These are phyloP conservation scores for Drosophila emarginata DNA, from an alignment of 2,888 invertebrate genomes.

Conservation along the genomic window DNA sequence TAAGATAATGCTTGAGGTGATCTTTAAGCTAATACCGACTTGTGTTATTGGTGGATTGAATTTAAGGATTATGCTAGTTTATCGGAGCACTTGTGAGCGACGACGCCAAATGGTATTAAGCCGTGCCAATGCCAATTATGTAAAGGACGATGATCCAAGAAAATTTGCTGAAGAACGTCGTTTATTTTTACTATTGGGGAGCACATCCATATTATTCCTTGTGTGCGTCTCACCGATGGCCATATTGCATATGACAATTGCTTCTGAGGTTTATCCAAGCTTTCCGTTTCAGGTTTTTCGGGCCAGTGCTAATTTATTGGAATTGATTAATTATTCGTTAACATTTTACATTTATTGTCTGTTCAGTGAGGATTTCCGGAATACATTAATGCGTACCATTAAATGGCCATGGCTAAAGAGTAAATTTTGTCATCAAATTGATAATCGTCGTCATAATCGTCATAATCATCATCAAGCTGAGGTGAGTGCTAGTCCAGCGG, in stretches of 20 bases:
- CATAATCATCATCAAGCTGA: constrained; percentile 44
- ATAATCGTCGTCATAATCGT: constrained; percentile 34
- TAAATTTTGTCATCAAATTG: constrained; percentile 76
- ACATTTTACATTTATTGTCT: constrained; percentile 91
- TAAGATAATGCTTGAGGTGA: constrained; percentile 86
- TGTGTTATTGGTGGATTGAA: constrained; percentile 86
- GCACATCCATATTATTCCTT: constrained; percentile 87
- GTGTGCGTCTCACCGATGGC: constrained; percentile 89
- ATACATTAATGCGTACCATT: constrained; percentile 86
- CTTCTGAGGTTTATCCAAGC: constrained; percentile 85
- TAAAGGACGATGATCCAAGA: constrained; percentile 86
- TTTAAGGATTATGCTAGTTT: constrained; percentile 86
- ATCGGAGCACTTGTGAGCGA: constrained; percentile 86
- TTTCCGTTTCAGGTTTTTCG: constrained; percentile 88
- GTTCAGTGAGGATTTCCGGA: constrained; percentile 90
- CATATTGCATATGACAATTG: constrained; percentile 87
- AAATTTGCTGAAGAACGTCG: constrained; percentile 88
- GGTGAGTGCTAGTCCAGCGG: constrained; percentile 69
- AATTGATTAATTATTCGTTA: constrained; percentile 89
- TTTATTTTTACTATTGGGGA: constrained; percentile 86
- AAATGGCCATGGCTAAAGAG: constrained; percentile 84
- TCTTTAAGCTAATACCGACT: constrained; percentile 88
- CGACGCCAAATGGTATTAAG: constrained; percentile 87
- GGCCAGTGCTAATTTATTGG: constrained; percentile 88
- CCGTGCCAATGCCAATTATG: constrained; percentile 78